Base-by-base conservation (phyloP, 1,140 invertebrate species). In the Onthophagus taurus region DNA sequence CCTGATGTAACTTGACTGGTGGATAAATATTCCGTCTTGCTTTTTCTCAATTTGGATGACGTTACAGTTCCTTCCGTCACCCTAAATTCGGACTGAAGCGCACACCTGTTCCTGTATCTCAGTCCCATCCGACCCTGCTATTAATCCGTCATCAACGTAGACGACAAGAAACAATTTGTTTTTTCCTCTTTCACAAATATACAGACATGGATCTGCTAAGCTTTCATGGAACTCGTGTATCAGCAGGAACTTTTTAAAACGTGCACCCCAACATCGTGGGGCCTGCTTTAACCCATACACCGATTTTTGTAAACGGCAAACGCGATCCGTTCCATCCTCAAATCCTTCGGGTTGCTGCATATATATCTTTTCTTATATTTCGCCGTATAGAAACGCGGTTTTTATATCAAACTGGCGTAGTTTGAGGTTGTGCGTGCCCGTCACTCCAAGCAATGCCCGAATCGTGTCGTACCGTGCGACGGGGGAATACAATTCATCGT, bases 251-350 rank as follows among this genome's bases (percentile, higher is more conserved):
- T 8, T 5, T 13, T 5, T 13, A 5, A 34, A 20, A 24, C 14
- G 45, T n/a, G 23, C 38, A 42, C 65, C 59, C 69, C 67, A 71
- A 11, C 44, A 49, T 31, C 57, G 45, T 12, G 63, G 48, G 14
- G 64, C 49, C 52, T 71, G 66, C 50, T 69, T 68, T 3, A 71
- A 45, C 0, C 61, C 68, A 51, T 71, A 71, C 1, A 70, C 14
- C 17, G 52, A 57, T 51, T 59, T 58, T 2, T 61, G 51, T n/a
- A 72, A 39, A 33, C 20, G 43, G 30, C 53, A 63, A 13, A 57
- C 58, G 35, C 47, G 30, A 14, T 31, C 19, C 30, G 35, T 23
- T 7, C 42, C 23, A 44, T 52, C 44, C 4, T 52, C 43, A 31
- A 53, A 61, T 5, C 64, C 61, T 49, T 63, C 48, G 13, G 65